Evolutionary conservation across 2,113 vertebrate species (phyloP).

Genomic region (Leptodactylus fuscus): DNA sequence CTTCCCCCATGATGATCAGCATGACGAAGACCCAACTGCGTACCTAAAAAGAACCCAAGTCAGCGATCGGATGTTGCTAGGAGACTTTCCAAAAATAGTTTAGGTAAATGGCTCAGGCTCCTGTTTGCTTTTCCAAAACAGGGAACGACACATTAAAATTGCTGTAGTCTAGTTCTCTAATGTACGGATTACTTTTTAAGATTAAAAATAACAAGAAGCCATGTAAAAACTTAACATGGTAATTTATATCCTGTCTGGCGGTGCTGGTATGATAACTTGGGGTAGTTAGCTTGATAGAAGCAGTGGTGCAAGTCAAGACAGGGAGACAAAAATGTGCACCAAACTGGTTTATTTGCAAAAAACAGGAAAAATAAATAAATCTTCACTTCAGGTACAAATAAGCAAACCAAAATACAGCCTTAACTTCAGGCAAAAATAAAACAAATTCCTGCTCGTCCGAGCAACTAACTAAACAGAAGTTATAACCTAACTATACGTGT

Average conservation of each 20-base stretch:
- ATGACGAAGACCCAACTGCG: conserved; percentile 23
- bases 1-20: not conserved
- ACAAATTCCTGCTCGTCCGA: too few relatives aligned
- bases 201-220: not conserved
- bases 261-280: not conserved
- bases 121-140: conserved; percentile 41
- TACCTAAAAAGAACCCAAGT: conserved; percentile 39
- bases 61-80: conserved; percentile 57
- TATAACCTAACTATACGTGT: too few relatives aligned
- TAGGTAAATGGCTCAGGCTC: conserved; percentile 50
- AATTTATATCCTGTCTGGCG: not conserved
- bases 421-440: too few relatives aligned
- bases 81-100: conserved; percentile 59
- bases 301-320: too few relatives aligned
- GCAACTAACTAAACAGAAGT: too few relatives aligned
- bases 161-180: not conserved
- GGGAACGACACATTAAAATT: conserved; percentile 28
- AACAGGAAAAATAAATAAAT: too few relatives aligned
- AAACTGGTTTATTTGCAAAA: too few relatives aligned
- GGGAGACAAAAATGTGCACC: too few relatives aligned
- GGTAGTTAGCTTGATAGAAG: too few relatives aligned
- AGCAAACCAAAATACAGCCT: too few relatives aligned
- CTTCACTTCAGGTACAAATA: too few relatives aligned
- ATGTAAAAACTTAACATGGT: not conserved
- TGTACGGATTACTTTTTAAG: not conserved